Evolutionary conservation across 1,140 invertebrate species (phyloP), one percentile per base, ranked within the genome.

Genomic region (Bombus waltoni): DNA sequence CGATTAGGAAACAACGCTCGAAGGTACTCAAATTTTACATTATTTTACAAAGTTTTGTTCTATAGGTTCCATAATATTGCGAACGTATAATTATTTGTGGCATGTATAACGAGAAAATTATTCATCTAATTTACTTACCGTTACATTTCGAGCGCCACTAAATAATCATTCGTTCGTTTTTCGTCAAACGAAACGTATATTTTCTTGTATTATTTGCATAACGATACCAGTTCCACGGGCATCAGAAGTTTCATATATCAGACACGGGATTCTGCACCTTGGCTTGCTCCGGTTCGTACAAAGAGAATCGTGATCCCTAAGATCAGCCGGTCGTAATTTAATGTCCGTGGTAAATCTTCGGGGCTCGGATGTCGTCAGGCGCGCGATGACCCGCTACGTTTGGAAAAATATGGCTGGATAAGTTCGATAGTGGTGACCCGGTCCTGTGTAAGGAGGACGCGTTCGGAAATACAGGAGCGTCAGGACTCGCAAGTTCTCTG

Each of bases 321-420:
- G 88, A 87, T 89, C 85, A 89, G 68, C 65, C 76, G 59, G 80
- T 81, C 88, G 85, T 89, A 90, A 90, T 90, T 89, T 87, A 90
- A 85, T 70, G 88, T 73, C 74, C 15, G 22, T 44, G n/a, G 85
- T 90, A 90, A 90, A 90, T 90, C 88, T 84, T 77, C 68, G 42
- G 25, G 78, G 87, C 59, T 89, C 13, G 80, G 76, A 86, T 80
- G 65, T 80, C 59, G 88, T 89, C 83, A 38, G 70, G 53, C 25
- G 79, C 28, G 47, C 53, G 75, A 77, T 76, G 88, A 78, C 66
- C 84, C 71, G 44, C 75, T 72, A 72, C 74, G 84, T 80, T 87
- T 44, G 66, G 72, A 83, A 87, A 89, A 89, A 89, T 89, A 89
- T 83, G 88, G 71, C 28, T 87, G 83, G 53, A 70, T 82, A 71